Conservation (phyloP, 64 coral and sea anemone genomes). For the Montipora sp. region DNA sequence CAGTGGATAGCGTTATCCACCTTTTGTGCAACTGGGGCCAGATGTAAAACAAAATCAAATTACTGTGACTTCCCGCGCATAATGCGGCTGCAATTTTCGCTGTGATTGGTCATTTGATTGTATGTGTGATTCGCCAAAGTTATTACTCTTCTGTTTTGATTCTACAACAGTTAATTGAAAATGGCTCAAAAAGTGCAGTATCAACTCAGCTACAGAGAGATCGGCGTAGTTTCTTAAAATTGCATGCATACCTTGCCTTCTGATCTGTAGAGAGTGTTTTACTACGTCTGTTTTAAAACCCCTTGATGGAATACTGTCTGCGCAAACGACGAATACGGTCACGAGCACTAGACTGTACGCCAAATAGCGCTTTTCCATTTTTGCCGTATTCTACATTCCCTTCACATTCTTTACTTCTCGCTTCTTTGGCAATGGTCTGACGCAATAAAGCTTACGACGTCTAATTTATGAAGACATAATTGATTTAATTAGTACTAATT, state of each 20-base stretch:
- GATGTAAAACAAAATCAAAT: too few relatives aligned
- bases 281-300: neutral
- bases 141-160: too few relatives aligned
- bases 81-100: too few relatives aligned
- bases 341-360: neutral
- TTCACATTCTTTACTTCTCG: neutral
- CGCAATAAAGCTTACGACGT: constrained; percentile 9
- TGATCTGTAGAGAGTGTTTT: neutral
- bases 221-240: neutral
- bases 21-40: too few relatives aligned
- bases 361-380: neutral
- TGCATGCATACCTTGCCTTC: neutral
- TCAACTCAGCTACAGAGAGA: too few relatives aligned
- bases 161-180: too few relatives aligned
- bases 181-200: too few relatives aligned
- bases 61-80: too few relatives aligned
- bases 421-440: neutral
- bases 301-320: neutral
- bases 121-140: too few relatives aligned
- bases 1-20: too few relatives aligned
- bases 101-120: too few relatives aligned
- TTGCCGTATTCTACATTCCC: neutral
- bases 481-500: neutral
- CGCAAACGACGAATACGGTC: neutral
- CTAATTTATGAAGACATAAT: neutral